Base-by-base conservation (phyloP, 2,113 vertebrate species). In the Hirundichthys speculiger region DNA sequence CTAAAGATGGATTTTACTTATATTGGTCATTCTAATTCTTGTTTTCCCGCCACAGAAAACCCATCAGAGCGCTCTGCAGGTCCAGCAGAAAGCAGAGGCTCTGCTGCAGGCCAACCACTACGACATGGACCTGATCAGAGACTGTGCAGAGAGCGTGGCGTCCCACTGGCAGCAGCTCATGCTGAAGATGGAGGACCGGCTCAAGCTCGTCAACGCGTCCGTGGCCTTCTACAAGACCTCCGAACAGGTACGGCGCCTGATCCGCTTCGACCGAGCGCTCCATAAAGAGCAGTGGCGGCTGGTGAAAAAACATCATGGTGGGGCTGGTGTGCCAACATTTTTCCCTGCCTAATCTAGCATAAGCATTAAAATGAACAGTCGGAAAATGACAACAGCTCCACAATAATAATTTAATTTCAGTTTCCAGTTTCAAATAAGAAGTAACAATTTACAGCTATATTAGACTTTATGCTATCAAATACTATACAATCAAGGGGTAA, bases 171-270 rank as follows among this genome's bases (percentile, higher is more conserved):
- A 99, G 52, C 97, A 99, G 83, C 94, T 99, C 67, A 99, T 99
- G 98, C 92, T 99, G 52, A 99, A 99, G 91, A 99, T 99, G 98
- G 98, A 99, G 79, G 98, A 99, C 75, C 94, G 97, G 24, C 95
- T 99, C 58, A 99, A 99, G 85, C 96, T 99, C n/a, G 98, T 99
- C 80, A 99, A 99, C 0, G 98, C 98, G 3, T 99, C 98, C 0
- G 98, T 99, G 51, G 98, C 98, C 87, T 99, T 99, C 83, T 99
- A 99, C 86, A 99, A 99, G 87, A 99, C 98, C 12, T 99, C 98
- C 0, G 98, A 99, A 75, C 98, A 99, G 96, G 98, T 96, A 80
- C 15, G 79, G 18, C 49, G 42, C 21, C 18, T 3, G 18, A 16
- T 46, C 13, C 19, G 5, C 14, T 20, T 18, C 0, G 20, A 6